phyloP scores from a whole-genome alignment of 1,140 invertebrate genomes.

The Choristoneura fumiferana region DNA sequence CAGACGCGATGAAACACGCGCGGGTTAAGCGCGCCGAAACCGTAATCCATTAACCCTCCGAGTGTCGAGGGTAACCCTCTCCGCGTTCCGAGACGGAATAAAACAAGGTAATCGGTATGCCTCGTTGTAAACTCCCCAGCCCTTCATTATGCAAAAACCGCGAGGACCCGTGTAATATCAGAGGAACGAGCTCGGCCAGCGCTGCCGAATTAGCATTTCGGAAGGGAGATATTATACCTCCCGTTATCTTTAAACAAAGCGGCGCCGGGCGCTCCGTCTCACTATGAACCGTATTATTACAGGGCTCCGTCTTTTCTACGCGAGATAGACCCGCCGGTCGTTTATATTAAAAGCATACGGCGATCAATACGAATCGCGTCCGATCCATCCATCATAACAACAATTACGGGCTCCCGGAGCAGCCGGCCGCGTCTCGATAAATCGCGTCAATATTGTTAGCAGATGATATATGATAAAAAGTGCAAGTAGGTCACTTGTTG shows the following conservation, averaged over 20 bases:
- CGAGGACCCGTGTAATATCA: slow-evolving; percentile 6
- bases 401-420: slow-evolving; percentile 3
- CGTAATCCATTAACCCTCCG: slow-evolving; percentile 2
- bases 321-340: not conserved
- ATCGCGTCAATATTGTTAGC: slow-evolving; percentile 13
- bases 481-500: slow-evolving; percentile 26
- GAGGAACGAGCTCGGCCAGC: not conserved
- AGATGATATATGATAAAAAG: slow-evolving; percentile 8
- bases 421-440: not conserved
- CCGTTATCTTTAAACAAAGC: slow-evolving; percentile 8
- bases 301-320: not conserved
- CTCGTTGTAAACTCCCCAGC: not conserved
- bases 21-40: not conserved
- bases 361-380: slow-evolving; percentile 10
- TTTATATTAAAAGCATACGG: slow-evolving; percentile 9
- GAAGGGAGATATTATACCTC: not conserved
- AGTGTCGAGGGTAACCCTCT: slow-evolving; percentile 3
- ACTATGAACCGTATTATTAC: too few relatives aligned
- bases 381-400: slow-evolving; percentile 13
- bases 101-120: slow-evolving; percentile 8
- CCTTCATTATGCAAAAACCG: slow-evolving; percentile 9
- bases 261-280: not conserved
- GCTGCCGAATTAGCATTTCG: not conserved
- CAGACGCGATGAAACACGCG: not conserved
- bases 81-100: slow-evolving; percentile 4